phyloP scores from a whole-genome alignment of 2,888 invertebrate species.

The Phengaris arion region DNA sequence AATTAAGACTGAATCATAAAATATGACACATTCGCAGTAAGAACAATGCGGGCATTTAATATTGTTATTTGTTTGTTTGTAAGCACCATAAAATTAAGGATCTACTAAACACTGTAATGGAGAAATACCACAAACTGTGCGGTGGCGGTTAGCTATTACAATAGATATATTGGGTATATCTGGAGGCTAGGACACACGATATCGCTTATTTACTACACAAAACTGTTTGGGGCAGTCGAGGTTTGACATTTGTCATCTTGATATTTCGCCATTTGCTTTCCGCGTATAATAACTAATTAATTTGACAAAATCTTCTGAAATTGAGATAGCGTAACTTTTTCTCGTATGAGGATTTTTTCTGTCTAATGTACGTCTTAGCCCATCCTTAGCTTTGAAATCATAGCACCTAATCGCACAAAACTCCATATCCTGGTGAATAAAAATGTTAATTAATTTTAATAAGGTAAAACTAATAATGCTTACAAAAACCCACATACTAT shows the following conservation, averaged over 20 bases:
- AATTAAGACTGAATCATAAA: not conserved
- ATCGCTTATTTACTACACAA: too few relatives aligned
- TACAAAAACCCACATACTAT: not conserved
- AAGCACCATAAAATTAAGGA: not conserved
- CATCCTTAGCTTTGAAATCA: too few relatives aligned
- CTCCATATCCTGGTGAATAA: not conserved
- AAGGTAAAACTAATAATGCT: not conserved
- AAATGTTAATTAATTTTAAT: conserved; percentile 7
- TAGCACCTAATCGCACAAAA: not conserved
- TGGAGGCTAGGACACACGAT: too few relatives aligned
- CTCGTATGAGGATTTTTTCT: too few relatives aligned
- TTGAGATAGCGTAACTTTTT: too few relatives aligned
- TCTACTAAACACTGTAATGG: conserved; percentile 2
- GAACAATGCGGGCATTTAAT: not conserved
- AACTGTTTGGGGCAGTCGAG: too few relatives aligned
- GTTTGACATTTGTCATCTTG: too few relatives aligned
- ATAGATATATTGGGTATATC: not conserved
- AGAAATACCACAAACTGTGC: not conserved
- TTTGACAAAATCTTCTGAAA: too few relatives aligned
- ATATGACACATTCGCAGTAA: not conserved
- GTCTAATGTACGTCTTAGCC: too few relatives aligned
- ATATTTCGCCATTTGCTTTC: too few relatives aligned
- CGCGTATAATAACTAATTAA: too few relatives aligned
- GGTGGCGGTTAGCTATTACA: not conserved
- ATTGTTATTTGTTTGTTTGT: not conserved